A percentile compares a stretch with the other conserved stretches of the same genome.
Conservation (phyloP, 2,888 invertebrate genomes). For the Rhagonycha lutea region DNA sequence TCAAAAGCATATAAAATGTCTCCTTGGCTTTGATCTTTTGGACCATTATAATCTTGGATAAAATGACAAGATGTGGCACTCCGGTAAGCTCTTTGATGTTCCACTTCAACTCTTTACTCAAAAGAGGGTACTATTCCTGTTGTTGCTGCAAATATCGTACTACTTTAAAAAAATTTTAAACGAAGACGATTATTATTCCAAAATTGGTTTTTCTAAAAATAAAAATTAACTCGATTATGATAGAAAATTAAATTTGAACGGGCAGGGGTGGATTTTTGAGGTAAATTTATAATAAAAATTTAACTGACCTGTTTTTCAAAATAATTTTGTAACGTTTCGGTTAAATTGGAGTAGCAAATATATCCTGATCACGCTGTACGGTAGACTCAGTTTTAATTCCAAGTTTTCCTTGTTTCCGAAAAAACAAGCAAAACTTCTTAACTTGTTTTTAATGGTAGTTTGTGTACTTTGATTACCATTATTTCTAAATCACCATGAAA, state of each 20-base stretch:
- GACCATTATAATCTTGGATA: background rate
- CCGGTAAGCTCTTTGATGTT: background rate
- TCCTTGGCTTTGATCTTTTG: background rate
- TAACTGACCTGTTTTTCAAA: too few relatives aligned
- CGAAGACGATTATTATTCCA: too few relatives aligned
- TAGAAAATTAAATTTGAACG: too few relatives aligned
- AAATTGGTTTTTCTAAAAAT: too few relatives aligned
- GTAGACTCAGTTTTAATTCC: background rate
- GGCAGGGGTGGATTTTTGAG: too few relatives aligned
- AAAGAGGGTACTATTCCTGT: too few relatives aligned
- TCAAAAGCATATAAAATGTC: background rate
- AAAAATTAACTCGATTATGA: too few relatives aligned
- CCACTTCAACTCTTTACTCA: background rate
- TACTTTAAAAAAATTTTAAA: too few relatives aligned
- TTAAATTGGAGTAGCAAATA: background rate
- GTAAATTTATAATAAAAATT: too few relatives aligned
- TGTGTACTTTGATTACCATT: background rate
- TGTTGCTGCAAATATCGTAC: too few relatives aligned
- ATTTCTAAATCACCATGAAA: background rate
- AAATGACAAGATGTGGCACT: background rate
- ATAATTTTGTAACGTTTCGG: too few relatives aligned
- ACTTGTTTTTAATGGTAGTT: background rate
- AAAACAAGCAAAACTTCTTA: background rate
- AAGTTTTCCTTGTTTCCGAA: background rate
- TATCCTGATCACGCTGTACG: background rate